Base-by-base conservation (phyloP, 2,113 vertebrate genomes). In the Cryptotis parvus region DNA sequence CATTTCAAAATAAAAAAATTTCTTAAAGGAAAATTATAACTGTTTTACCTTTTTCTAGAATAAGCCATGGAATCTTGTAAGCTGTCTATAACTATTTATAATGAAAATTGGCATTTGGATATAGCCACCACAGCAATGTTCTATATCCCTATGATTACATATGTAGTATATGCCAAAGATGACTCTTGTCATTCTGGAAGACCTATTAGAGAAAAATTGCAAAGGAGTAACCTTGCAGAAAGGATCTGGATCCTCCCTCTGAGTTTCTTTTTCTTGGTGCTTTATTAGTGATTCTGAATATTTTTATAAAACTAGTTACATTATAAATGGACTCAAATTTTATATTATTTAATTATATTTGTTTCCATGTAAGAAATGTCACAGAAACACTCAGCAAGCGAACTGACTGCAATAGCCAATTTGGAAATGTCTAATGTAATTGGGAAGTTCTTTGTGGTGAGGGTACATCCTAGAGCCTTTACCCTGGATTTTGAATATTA, bases 11-110 rank as follows among this genome's bases (percentile, higher is more conserved):
- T 92, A 90, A 93, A 95, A n/a, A 41, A 93, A 80, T 96, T 95
- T 96, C 96, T 95, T 96, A 94, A 96, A 96, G 96, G 96, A 96
- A 97, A 95, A 93, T 97, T 97, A 96, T 96, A 96, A 95, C 95
- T 96, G 73, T 96, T 96, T 96, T 95, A 95, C 73, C 93, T 94
- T 95, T n/a, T 95, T 92, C 89, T 91, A 95, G 93, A 94, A 93
- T 95, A 97, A 97, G 96, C 96, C 96, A 97, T 97, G 96, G 95
- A 95, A 95, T 91, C 92, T 96, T 94, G 58, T 95, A 91, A 91
- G 45, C 33, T 78, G 87, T 96, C 93, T 96, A 83, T 86, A 94
- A 94, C 86, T 94, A 86, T 96, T 95, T 96, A 84, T 95, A 95
- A 82, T 95, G 87, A 94, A 92, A 91, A 84, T 87, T 93, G 96